Evolutionary conservation across 2,888 invertebrate species (phyloP), one percentile per base, ranked within the genome.

Genomic region (Thymelicus lineola): DNA sequence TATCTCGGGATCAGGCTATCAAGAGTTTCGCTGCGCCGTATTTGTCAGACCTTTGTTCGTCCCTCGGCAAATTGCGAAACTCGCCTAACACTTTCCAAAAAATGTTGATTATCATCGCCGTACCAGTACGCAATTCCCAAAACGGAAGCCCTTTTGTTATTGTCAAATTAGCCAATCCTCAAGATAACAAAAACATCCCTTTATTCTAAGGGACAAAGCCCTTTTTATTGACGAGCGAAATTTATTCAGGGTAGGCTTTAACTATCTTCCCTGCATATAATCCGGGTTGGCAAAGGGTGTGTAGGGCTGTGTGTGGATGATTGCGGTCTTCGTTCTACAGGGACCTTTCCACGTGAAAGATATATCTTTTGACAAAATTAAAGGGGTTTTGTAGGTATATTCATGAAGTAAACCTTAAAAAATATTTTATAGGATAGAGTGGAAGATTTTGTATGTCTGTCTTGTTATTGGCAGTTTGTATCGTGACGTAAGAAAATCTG

Each of bases 81-180:
- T 77, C 80, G 83, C 76, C 71, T 64, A 57, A 68, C 62, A 53
- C 42, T n/a, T 48, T 67, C 61, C 70, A 81, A 87, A 90, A 89
- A 87, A 86, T 80, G 85, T 87, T 90, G 91, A 93, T 93, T 90
- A 90, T 90, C 90, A 79, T 64, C 79, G 74, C 80, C 69, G 64
- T 64, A 70, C 80, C 80, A 63, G 64, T 64, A 70, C 80, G 83
- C 86, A 88, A 88, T 88, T 87, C 90, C 91, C 91, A 79, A 77
- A 83, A 83, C 87, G 88, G 86, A 88, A 84, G 80, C 86, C 89
- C 90, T 89, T 91, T 93, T 93, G 93, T 93, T 93, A 89, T 92
- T 93, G 91, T 91, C 93, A 93, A 93, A 93, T 93, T 93, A 93
- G 91, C 86, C 93, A 90, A 91, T 93, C 90, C 93, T 93, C 93